Base-by-base conservation (phyloP, 2,113 vertebrate genomes). In the Manacus vitellinus region DNA sequence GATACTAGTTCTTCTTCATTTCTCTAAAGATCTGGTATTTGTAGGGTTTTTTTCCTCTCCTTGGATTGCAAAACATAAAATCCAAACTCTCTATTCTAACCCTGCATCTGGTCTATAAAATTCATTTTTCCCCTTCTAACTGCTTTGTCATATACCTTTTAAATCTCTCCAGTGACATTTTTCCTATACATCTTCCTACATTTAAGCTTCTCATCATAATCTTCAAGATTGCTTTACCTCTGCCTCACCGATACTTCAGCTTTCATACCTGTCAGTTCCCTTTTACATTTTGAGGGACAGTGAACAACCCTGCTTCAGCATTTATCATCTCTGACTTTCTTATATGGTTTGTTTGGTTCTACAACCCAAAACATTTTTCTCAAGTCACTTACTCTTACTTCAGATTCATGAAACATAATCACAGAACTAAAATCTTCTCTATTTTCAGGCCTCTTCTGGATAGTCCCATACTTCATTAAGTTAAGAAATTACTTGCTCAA, bases 61-160 rank as follows among this genome's bases (percentile, higher is more conserved):
- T 2, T 72, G 14, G 21, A 63, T 2, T 37, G 23, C 8, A 52
- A 63, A 77, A 65, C 3, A 56, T 12, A 65, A 88, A 75, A 75
- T 43, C 15, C 15, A 65, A 33, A 39, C 31, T 84, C 33, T 37
- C 30, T 61, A 31, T 43, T 52, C 24, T 80, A 84, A 56, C 5
- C 3, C 0, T 0, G 5, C 1, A 4, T 24, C 41, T 59, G 13
- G 12, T 56, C n/a, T 27, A 30, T 7, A 71, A 74, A 92, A 62
- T 30, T 10, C 0, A 1, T 58, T 41, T 78, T 55, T 63, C 2
- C n/a, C 14, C 18, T 75, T 83, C 33, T 62, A 59, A 68, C 8
- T 82, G 39, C 33, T 75, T 74, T 85, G 14, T 7, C 10, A 51
- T 17, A 3, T 31, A 62, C 5, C 39, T 41, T 86, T 68, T 28